Evolutionary conservation across 2,888 invertebrate species (phyloP).

Genomic region (Cepaea hortensis): DNA sequence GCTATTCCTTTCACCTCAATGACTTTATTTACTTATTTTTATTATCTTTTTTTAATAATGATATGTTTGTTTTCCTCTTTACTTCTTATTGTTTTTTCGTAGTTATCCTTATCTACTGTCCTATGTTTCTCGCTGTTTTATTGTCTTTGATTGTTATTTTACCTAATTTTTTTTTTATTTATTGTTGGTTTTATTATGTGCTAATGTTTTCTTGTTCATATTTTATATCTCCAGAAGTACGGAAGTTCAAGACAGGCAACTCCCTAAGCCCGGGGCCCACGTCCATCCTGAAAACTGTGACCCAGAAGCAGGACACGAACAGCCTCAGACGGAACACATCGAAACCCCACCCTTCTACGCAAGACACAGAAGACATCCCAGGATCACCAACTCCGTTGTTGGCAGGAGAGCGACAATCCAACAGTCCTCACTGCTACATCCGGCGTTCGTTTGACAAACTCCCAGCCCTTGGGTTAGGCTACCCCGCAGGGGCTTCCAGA

Average conservation of each 20-base stretch:
- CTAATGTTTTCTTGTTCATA: not conserved
- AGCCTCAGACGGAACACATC: slow-evolving; percentile 1
- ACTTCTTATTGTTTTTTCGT: too few relatives aligned
- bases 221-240: not conserved
- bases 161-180: too few relatives aligned
- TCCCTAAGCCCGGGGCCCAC: not conserved
- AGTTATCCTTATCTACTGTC: too few relatives aligned
- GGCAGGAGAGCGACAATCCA: not conserved
- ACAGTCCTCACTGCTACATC: slow-evolving; percentile 42
- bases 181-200: too few relatives aligned
- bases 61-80: too few relatives aligned
- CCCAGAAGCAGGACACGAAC: slow-evolving; percentile 11
- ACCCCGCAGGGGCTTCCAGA: slow-evolving; percentile 45
- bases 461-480: slow-evolving; percentile 46
- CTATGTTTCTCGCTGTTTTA: too few relatives aligned
- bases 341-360: not conserved
- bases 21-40: too few relatives aligned
- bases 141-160: too few relatives aligned
- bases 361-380: slow-evolving; percentile 44
- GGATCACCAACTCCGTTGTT: slow-evolving; percentile 46
- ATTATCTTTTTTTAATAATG: too few relatives aligned
- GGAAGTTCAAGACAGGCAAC: not conserved
- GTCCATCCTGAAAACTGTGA: not conserved
- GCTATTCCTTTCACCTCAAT: too few relatives aligned
- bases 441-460: slow-evolving; percentile 49